phyloP scores from a whole-genome alignment of 2,113 vertebrate species.

The Sylvietta virens region DNA sequence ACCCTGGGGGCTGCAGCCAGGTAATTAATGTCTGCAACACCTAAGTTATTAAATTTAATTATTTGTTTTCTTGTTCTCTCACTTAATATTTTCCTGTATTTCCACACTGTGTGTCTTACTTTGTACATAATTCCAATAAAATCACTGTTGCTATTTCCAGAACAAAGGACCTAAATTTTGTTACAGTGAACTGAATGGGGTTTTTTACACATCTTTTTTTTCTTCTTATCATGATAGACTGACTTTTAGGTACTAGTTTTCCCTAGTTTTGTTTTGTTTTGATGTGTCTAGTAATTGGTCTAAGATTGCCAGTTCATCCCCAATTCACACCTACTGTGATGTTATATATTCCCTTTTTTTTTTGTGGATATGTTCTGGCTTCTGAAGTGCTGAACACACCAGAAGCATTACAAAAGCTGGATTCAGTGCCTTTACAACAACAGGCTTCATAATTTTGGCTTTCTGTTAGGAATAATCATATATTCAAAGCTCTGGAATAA shows the following conservation, averaged over 20 bases:
- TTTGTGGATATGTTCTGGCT: not conserved
- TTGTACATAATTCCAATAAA: not conserved
- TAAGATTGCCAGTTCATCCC: not conserved
- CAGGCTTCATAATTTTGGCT: not conserved
- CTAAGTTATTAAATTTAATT: not conserved
- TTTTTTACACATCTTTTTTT: not conserved
- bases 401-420: not conserved
- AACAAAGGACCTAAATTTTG: not conserved
- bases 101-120: not conserved
- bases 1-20: not conserved
- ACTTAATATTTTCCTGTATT: not conserved
- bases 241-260: not conserved
- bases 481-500: not conserved
- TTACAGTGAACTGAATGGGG: not conserved
- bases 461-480: not conserved
- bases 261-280: not conserved
- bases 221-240: not conserved
- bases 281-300: not conserved
- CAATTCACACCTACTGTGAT: not conserved
- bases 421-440: not conserved
- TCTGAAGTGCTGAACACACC: not conserved
- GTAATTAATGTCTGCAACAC: constrained; percentile 27
- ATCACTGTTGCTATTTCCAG: not conserved
- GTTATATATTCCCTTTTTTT: not conserved
- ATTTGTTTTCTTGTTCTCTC: constrained; percentile 12